Evolutionary conservation across 2,113 vertebrate genomes (phyloP), one percentile per base, ranked within the genome.

Genomic region (Neolamprologus ventralis): DNA sequence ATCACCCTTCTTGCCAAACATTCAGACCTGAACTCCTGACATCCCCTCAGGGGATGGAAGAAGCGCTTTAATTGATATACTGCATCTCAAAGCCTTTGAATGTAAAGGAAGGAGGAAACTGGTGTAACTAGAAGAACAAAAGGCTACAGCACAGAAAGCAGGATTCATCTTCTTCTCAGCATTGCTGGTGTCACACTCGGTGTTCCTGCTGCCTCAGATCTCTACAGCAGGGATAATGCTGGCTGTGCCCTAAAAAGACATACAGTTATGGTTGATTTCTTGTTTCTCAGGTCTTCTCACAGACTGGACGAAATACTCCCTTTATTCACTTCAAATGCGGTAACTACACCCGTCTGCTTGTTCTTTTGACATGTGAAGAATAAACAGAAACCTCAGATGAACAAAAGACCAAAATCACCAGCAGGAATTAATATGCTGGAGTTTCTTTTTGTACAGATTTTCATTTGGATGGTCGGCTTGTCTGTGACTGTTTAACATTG

Each of bases 1-100:
- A 82, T 90, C 90, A 89, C 79, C 83, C 88, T 57, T 83, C 93
- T 94, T 89, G 93, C 73, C 53, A 95, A 94, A 95, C 94, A 87
- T 93, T 94, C 95, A 94, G 87, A 96, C 94, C 93, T 94, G 86
- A 90, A 63, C 63, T 81, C 51, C 53, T 23, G 40, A 81, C 58
- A 63, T 71, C 68, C 75, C 85, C 86, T 80, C 73, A 16, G 87
- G 93, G 47, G 90, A 94, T 86, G 83, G 53, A 80, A 86, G 49
- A 75, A 85, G 68, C 75, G 51, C 71, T 93, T 93, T 88, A 92
- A 89, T 49, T 94, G 90, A 95, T 88, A 88, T 85, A 85, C 88
- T 84, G 53, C 85, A 13, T 57, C 60, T 42, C 21, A 17, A 82
- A 84, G 80, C 28, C 51, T 89, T 82, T 86, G 78, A 78, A 19